Conservation (phyloP, 2,888 invertebrate species). For the Brenthis ino region DNA sequence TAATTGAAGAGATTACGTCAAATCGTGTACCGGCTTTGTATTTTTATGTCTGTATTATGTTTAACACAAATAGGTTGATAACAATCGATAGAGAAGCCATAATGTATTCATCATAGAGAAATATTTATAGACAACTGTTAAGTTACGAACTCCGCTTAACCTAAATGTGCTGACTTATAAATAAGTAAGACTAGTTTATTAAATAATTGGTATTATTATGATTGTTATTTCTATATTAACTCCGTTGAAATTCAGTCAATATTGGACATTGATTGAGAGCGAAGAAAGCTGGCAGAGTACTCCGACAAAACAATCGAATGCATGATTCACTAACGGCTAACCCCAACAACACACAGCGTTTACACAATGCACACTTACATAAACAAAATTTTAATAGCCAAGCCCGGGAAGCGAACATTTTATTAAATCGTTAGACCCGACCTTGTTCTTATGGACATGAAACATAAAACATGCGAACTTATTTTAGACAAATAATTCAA, state of each 20-base stretch:
- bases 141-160: neutral
- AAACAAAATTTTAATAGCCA: conserved; percentile 37
- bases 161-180: no score
- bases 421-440: conserved; percentile 42
- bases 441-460: conserved; percentile 42
- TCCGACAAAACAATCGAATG: conserved; percentile 49
- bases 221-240: conserved; percentile 14
- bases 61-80: conserved; percentile 3
- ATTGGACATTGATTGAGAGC: conserved; percentile 50
- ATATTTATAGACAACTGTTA: neutral
- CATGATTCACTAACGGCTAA: conserved; percentile 52
- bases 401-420: conserved; percentile 36
- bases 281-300: conserved; percentile 46
- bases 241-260: conserved; percentile 22
- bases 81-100: conserved; percentile 6
- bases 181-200: no score
- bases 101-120: conserved; percentile 6
- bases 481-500: neutral
- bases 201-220: neutral
- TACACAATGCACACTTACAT: conserved; percentile 35
- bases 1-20: neutral
- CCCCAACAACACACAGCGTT: conserved; percentile 32
- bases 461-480: conserved; percentile 44
- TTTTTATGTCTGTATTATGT: no score
- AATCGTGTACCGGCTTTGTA: no score